Evolutionary conservation across 2,888 invertebrate genomes (phyloP), one percentile per base, ranked within the genome.

Genomic region (Didymodactylos carnosus): DNA sequence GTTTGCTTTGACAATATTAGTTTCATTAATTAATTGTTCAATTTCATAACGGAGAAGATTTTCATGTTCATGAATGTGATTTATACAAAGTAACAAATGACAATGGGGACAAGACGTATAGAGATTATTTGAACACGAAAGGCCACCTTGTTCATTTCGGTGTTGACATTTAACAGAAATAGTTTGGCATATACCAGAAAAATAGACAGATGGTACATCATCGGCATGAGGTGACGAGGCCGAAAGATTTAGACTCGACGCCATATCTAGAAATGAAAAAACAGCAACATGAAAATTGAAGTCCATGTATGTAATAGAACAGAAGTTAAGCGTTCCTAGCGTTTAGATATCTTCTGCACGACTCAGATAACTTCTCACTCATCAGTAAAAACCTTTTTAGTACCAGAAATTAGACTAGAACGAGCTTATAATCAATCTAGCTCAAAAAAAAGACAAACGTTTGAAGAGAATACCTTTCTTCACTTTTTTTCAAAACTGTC

Each of bases 161-260:
- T 62, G 62, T 29, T 62, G 62, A 29, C 62, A 62, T 62, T 62
- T 62, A 10, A 62, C 62, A 8, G 62, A 62, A 35, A 62, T 62
- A n/a, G 62, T 62, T 62, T 62, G 62, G n/a, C 62, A 62, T 16
- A 62, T 62, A 62, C 62, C 62, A 62, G 62, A 62, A 62, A 62
- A 62, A 62, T 62, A 62, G 10, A 62, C 35, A 11, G 62, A 62
- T 10, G 62, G 35, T 35, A 35, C 62, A 35, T 62, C 62, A 35
- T 62, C 62, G 3, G 62, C 62, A 35, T 29, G n/a, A n/a, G 29
- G 62, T 62, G 29, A 35, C 35, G 62, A 35, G 29, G 62, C 62
- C 29, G 62, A 29, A 29, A 62, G 29, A 62, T 62, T 29, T 35
- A 35, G 19, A 10, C 62, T 35, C 35, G 62, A 29, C 35, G 62